Evolutionary conservation across 2,797 vertebrate species (phyloP), one percentile per base, ranked within the genome.

Genomic region (Gadopsis bispinosus): DNA sequence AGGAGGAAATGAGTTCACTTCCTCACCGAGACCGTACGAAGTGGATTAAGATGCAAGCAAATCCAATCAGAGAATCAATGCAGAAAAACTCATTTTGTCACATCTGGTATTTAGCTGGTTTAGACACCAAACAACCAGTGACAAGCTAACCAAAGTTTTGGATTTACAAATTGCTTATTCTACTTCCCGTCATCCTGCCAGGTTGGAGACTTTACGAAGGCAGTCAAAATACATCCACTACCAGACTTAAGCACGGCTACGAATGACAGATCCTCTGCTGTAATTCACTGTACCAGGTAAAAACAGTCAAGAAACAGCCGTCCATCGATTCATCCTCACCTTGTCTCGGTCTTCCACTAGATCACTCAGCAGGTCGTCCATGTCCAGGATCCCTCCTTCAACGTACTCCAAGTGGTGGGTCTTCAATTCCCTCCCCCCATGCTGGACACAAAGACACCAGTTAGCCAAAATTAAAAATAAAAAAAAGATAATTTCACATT

Each of bases 321-420:
- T 29, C 4, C 6, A 55, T 13, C 0, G n/a, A 13, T 0, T 4
- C 14, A 1, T 75, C 60, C 84, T 95, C 95, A 99, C 97, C 97
- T 97, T 98, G 89, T 99, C 97, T 93, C 96, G 94, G 94, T 99
- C 97, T 83, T 99, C 98, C 84, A 98, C 95, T 19, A 99, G 96
- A 92, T 99, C 98, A 66, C 88, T 91, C 86, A 99, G 93, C 83
- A 96, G 82, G 87, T 99, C 98, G 88, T 99, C 97, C 84, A 96
- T 96, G 92, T 99, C 97, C 92, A 99, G 91, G 85, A 99, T 98
- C 26, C 97, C 97, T 87, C 97, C 98, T 65, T 99, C 97, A 33
- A 83, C 83, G 67, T 98, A 98, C 84, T 98, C 97, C 92, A 99
- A 87, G 88, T 97, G 97, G 83, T 97, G 97, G 75, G 96, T 97